Percentiles rank a stretch among this genome's conserved stretches.
phyloP scores from a whole-genome alignment of 53 echinoderm and acorn worm genomes.

The Antedon mediterranea region DNA sequence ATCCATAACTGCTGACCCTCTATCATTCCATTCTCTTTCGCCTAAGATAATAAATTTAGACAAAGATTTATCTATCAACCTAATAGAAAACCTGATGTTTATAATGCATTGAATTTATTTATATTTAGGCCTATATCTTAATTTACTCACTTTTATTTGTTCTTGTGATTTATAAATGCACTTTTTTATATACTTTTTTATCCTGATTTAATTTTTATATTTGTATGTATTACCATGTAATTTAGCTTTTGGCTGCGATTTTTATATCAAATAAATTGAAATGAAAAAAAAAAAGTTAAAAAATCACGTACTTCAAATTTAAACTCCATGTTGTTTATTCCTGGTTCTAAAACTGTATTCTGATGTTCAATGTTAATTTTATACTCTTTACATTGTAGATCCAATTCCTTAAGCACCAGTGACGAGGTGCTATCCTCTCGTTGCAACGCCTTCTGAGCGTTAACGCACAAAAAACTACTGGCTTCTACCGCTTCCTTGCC shows the following conservation, averaged over 20 bases:
- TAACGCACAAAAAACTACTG: slow-evolving; percentile 34
- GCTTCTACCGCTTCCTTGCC: slow-evolving; percentile 7
- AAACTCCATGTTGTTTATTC: slow-evolving; percentile 46
- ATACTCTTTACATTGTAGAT: slow-evolving; percentile 44
- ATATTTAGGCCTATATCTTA: too few species aligned
- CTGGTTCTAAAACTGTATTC: slow-evolving; percentile 40
- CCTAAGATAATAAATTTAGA: slow-evolving; percentile 14
- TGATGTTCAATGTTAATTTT: slow-evolving; percentile 30
- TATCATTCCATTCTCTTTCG: slow-evolving; percentile 61
- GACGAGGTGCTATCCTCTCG: slow-evolving; percentile 85
- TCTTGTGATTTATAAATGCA: too few species aligned
- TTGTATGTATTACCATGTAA: too few species aligned
- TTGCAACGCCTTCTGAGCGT: slow-evolving; percentile 40
- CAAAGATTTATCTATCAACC: neutral
- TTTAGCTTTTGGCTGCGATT: too few species aligned
- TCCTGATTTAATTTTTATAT: too few species aligned
- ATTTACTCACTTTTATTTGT: too few species aligned
- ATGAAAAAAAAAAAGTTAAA: too few species aligned
- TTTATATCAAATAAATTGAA: too few species aligned
- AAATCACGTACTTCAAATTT: slow-evolving; percentile 45
- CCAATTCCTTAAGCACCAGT: slow-evolving; percentile 42
- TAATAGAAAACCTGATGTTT: too few species aligned
- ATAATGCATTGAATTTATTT: too few species aligned
- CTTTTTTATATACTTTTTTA: too few species aligned
- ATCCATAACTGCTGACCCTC: slow-evolving; percentile 38